A percentile compares a stretch with the other conserved stretches of the same genome.
Conservation (phyloP, 2,888 invertebrate genomes). For the Gerris lacustris region DNA sequence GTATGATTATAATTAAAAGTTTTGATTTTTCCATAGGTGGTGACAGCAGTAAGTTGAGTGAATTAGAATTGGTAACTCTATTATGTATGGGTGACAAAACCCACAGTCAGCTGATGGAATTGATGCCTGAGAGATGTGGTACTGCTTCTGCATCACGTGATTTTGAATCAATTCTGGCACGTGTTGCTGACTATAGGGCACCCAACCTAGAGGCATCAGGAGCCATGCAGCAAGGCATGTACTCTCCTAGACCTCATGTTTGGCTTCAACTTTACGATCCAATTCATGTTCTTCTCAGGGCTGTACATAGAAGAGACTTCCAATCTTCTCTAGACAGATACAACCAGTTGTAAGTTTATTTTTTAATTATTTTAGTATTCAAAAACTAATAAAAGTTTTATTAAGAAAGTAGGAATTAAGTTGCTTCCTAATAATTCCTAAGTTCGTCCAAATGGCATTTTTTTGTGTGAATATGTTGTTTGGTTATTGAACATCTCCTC, state of each 20-base stretch:
- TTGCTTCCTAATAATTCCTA: too few species aligned
- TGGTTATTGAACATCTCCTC: too few species aligned
- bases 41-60: conserved; percentile 39
- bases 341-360: conserved; percentile 61
- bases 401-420: too few species aligned
- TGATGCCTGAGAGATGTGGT: conserved; percentile 93
- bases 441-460: too few species aligned
- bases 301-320: conserved; percentile 84
- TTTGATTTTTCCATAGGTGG: conserved; percentile 23
- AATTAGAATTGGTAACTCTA: conserved; percentile 84
- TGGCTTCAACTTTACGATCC: conserved; percentile 93
- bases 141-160: conserved; percentile 77
- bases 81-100: conserved; percentile 90
- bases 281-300: conserved; percentile 76
- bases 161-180: conserved; percentile 69
- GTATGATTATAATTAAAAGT: not conserved
- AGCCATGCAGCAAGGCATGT: conserved; percentile 67
- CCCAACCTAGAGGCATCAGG: conserved; percentile 74
- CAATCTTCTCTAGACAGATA: conserved; percentile 90
- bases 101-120: conserved; percentile 85
- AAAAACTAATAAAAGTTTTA: too few species aligned
- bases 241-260: conserved; percentile 70
- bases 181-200: conserved; percentile 74
- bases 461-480: too few species aligned
- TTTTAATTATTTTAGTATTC: not conserved